Conservation (phyloP, 1,140 invertebrate species). For the Zaprionus gabonicus region DNA sequence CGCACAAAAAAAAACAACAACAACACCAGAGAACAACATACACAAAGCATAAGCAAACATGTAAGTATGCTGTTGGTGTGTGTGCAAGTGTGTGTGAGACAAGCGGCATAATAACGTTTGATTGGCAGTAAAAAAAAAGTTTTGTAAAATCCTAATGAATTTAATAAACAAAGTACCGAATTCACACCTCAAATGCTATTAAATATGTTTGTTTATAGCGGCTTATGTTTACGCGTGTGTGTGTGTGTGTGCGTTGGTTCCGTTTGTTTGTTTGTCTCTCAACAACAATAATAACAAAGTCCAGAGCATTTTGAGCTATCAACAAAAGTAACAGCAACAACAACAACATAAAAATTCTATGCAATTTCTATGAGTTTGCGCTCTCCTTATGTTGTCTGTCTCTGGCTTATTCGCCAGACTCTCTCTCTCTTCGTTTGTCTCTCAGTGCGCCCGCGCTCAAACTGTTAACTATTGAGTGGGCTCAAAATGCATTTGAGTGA, state of each 20-base stretch:
- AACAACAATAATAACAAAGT: constrained; percentile 46
- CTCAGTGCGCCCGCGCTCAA: constrained; percentile 29
- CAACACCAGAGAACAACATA: constrained; percentile 57
- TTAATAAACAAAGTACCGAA: constrained; percentile 19
- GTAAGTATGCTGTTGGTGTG: constrained; percentile 39
- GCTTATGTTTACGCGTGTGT: not conserved
- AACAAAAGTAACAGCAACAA: constrained; percentile 20
- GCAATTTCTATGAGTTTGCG: constrained; percentile 46
- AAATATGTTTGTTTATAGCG: constrained; percentile 29
- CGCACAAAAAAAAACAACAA: constrained; percentile 53
- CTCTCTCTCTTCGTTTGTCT: not conserved
- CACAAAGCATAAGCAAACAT: constrained; percentile 56
- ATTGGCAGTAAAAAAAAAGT: constrained; percentile 36
- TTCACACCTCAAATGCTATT: constrained; percentile 11
- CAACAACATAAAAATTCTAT: constrained; percentile 39
- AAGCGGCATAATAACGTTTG: constrained; percentile 44
- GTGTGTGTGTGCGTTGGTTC: constrained; percentile 3
- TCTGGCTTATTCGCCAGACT: not conserved
- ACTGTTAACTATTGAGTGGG: constrained; percentile 6
- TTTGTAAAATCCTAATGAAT: constrained; percentile 34
- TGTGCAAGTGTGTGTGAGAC: constrained; percentile 32
- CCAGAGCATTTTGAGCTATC: constrained; percentile 28
- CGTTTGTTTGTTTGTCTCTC: constrained; percentile 38
- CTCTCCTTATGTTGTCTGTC: constrained; percentile 22
- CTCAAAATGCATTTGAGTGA: constrained; percentile 13